These are phyloP conservation scores for Leptopilina boulardi DNA, from an alignment of 1,140 invertebrate species.

Conservation along the genomic window DNA sequence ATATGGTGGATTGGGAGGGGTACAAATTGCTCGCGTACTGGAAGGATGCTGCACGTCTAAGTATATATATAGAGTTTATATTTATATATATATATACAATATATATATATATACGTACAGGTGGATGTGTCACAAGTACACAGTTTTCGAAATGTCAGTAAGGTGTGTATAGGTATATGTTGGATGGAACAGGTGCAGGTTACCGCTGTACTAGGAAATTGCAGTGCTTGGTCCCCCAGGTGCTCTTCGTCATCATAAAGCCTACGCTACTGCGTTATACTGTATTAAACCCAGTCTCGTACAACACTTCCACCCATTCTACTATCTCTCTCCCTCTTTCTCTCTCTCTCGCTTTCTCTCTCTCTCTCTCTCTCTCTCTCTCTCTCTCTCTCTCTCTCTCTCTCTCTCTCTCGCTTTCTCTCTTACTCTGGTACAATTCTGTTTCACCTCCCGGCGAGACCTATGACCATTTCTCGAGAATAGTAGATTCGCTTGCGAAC, in stretches of 20 bases:
- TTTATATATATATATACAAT: too few species aligned
- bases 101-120: conserved; percentile 40
- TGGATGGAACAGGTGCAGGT: conserved; percentile 62
- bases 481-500: conserved; percentile 47
- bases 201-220: conserved; percentile 68
- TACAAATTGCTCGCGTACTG: conserved; percentile 64
- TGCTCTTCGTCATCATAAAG: conserved; percentile 76
- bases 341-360: conserved; percentile 6
- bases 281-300: conserved; percentile 70
- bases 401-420: conserved; percentile 41
- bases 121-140: conserved; percentile 40
- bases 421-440: conserved; percentile 37
- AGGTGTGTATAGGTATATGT: conserved; percentile 34
- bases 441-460: conserved; percentile 45
- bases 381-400: conserved; percentile 40
- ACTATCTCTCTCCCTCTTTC: conserved; percentile 23
- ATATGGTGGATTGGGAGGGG: conserved; percentile 49
- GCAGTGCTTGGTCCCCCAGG: conserved; percentile 71
- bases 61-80: too few species aligned
- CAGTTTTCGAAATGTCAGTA: conserved; percentile 18
- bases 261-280: conserved; percentile 70
- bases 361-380: conserved; percentile 45
- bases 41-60: conserved; percentile 55
- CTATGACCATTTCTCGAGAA: conserved; percentile 64
- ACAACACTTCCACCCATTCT: conserved; percentile 55